These are phyloP conservation scores for Metopia argyrocephala DNA, from an alignment of 2,888 invertebrate genomes.

Conservation along the genomic window DNA sequence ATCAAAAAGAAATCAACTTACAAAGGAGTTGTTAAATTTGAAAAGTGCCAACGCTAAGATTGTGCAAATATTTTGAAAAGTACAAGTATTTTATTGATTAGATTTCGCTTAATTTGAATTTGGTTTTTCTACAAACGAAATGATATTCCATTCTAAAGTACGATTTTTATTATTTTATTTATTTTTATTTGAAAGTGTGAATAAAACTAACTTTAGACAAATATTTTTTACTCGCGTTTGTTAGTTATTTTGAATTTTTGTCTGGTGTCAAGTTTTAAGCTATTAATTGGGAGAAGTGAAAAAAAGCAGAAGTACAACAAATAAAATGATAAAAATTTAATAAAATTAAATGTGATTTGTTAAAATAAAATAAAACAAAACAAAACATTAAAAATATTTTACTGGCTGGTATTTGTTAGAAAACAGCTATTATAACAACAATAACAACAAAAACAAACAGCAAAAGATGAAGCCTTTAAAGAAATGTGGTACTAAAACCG, in stretches of 20 bases:
- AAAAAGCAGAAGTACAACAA: background rate
- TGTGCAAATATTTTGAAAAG: background rate
- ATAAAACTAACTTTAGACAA: too few relatives aligned
- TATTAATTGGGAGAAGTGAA: background rate
- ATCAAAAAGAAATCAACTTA: background rate
- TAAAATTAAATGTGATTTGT: constrained; percentile 27
- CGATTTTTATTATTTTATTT: too few relatives aligned
- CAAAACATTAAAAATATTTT: too few relatives aligned
- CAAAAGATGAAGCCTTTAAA: constrained; percentile 44
- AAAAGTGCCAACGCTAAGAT: background rate
- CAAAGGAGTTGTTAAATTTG: background rate
- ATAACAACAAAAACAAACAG: background rate
- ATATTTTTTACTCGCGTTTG: too few relatives aligned
- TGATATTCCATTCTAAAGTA: background rate
- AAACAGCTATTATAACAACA: constrained; percentile 19
- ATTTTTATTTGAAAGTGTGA: too few relatives aligned
- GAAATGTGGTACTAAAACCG: constrained; percentile 47
- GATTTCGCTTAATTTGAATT: background rate
- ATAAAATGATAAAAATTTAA: constrained; percentile 2
- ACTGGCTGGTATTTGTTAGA: constrained; percentile 11
- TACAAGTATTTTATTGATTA: too few relatives aligned
- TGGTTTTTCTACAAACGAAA: background rate
- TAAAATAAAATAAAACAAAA: constrained; percentile 20
- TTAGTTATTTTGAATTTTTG: too few relatives aligned
- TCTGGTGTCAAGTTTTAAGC: background rate